These are phyloP conservation scores for Drosophila pseudoananassae DNA, from an alignment of 1,140 invertebrate species.

Conservation along the genomic window DNA sequence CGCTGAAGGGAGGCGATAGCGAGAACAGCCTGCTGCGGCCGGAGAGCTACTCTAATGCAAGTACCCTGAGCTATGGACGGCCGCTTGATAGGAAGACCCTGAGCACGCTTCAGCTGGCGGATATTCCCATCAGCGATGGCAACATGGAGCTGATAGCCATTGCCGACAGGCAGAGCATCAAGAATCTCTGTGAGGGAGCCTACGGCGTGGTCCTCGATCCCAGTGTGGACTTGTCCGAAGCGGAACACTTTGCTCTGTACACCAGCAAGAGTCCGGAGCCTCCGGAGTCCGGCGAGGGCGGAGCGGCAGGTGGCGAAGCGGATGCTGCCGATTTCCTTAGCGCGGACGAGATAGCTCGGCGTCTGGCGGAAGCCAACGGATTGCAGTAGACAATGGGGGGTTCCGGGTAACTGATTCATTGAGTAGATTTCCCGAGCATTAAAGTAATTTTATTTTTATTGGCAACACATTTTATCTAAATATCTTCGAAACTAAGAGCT, in stretches of 20 bases:
- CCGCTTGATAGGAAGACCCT: conserved; percentile 79
- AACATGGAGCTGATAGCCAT: conserved; percentile 83
- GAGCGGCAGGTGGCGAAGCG: conserved; percentile 85
- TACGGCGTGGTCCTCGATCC: conserved; percentile 79
- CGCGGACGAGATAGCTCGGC: conserved; percentile 74
- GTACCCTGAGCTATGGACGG: conserved; percentile 72
- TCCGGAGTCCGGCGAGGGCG: conserved; percentile 89
- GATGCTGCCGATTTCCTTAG: conserved; percentile 87
- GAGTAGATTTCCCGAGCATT: no score
- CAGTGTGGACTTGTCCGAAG: conserved; percentile 89
- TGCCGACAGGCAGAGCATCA: conserved; percentile 80
- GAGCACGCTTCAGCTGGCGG: conserved; percentile 81
- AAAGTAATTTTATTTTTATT: not conserved
- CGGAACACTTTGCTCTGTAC: conserved; percentile 93
- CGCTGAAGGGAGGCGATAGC: conserved; percentile 85
- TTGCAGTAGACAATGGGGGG: conserved; percentile 39
- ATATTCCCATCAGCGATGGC: conserved; percentile 80
- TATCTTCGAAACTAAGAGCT: not conserved
- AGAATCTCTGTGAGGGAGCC: conserved; percentile 78
- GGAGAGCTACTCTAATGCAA: conserved; percentile 75
- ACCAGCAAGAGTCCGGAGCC: conserved; percentile 92
- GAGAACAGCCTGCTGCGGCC: conserved; percentile 68
- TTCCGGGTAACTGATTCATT: conserved; percentile 13
- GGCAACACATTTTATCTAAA: no score
- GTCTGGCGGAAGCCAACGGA: conserved; percentile 75